phyloP scores from a whole-genome alignment of 1,140 invertebrate species.

The Coelopa frigida region DNA sequence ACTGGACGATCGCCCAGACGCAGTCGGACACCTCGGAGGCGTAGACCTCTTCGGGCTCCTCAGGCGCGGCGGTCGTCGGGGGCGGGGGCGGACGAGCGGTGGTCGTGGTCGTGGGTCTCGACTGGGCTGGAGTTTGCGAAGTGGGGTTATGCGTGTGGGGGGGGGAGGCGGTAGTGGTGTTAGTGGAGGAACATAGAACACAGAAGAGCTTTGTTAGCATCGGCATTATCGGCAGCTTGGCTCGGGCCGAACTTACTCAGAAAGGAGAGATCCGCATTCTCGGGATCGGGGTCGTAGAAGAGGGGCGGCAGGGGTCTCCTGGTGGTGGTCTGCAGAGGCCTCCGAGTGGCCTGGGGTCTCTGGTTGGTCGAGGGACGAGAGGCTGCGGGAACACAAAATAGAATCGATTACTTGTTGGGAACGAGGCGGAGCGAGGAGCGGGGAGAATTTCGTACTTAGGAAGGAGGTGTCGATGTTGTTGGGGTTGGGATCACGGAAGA shows the following conservation, averaged over 20 bases:
- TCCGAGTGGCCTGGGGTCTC: no score
- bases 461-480: no score
- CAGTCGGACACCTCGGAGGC: slow-evolving; percentile 48
- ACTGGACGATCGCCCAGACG: slow-evolving; percentile 60
- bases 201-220: no score
- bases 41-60: background rate
- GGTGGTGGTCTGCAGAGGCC: no score
- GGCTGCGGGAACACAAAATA: no score
- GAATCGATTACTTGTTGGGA: no score
- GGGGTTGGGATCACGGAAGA: no score
- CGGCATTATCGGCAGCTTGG: no score
- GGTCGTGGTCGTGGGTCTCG: background rate
- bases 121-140: background rate
- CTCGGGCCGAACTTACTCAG: slow-evolving; percentile 2
- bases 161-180: background rate
- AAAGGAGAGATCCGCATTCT: slow-evolving; percentile 5
- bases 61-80: background rate
- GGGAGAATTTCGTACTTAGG: no score
- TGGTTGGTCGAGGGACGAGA: no score
- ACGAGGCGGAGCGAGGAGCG: no score
- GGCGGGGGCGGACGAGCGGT: background rate
- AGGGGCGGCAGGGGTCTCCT: background rate
- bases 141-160: background rate
- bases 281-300: slow-evolving; percentile 6
- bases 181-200: no score